Percentiles rank a stretch among this genome's conserved stretches.
Conservation (phyloP, 1,140 invertebrate species). For the Drosophila insularis region DNA sequence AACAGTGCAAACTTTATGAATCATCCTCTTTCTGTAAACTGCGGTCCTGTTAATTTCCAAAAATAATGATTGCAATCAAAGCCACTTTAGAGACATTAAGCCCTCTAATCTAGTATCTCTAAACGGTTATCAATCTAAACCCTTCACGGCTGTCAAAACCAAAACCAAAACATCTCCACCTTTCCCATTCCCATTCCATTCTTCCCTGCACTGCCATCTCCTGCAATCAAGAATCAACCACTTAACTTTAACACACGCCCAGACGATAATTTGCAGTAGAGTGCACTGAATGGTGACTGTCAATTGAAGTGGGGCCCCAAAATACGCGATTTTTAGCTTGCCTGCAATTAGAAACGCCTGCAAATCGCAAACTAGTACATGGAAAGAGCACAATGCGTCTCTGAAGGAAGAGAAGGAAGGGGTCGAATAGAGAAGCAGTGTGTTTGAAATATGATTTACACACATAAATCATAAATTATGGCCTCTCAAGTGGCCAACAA, state of each 20-base stretch:
- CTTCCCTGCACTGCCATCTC: not conserved
- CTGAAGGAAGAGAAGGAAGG: slow-evolving; percentile 16
- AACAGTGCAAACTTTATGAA: not conserved
- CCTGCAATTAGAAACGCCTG: slow-evolving; percentile 73
- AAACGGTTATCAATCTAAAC: slow-evolving; percentile 22
- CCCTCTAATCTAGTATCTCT: slow-evolving; percentile 7
- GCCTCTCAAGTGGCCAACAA: slow-evolving; percentile 55
- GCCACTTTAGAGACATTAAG: slow-evolving; percentile 1
- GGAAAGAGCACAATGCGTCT: not conserved
- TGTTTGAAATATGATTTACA: slow-evolving; percentile 74
- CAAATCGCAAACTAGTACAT: slow-evolving; percentile 52
- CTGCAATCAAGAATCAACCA: slow-evolving; percentile 23
- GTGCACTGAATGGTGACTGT: slow-evolving; percentile 25
- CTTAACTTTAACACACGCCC: slow-evolving; percentile 50
- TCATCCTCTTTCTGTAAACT: not conserved
- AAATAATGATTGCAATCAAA: slow-evolving; percentile 1
- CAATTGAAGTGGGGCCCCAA: slow-evolving; percentile 33
- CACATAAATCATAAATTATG: slow-evolving; percentile 76
- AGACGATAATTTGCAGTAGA: slow-evolving; percentile 65
- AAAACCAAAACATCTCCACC: slow-evolving; percentile 38
- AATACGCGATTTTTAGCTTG: slow-evolving; percentile 46
- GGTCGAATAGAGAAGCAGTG: slow-evolving; percentile 18
- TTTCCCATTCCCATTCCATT: not conserved
- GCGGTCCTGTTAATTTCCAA: not conserved
- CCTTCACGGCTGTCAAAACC: slow-evolving; percentile 50